Evolutionary conservation across 2,888 invertebrate species (phyloP), one percentile per base, ranked within the genome.

Genomic region (Proisotoma minuta): DNA sequence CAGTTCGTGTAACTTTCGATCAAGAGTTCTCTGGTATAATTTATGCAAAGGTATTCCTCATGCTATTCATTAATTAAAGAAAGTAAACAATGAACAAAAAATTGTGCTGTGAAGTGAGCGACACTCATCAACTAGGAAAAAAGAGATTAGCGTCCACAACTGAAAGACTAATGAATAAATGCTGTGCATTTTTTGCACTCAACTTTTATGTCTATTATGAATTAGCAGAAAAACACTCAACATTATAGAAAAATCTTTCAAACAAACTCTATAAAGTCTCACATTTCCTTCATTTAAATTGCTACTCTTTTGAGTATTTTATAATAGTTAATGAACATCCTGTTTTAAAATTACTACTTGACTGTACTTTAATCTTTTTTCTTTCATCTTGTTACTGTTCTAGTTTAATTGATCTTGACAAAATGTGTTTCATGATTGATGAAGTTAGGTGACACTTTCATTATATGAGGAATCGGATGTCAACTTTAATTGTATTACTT

Each of bases 1-100:
- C 85, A 1, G 88, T 89, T 63, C 84, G 86, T 70, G 83, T 89
- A 10, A 87, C 87, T 77, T 90, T 89, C 77, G 88, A 88, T 76
- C 83, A 86, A 65, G 81, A 79, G 20, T 90, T 88, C 76, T 84
- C 88, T 71, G 90, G 90, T 0, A 82, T 89, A 15, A 87, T 90
- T 70, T 90, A 90, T 75, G 88, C 89, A 1, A 89, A 89, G 80
- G 82, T 81, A 74, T 51, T 60, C 20, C 26, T 12, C 18, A 8
- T 12, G 5, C 5, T 47, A 10, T 5, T n/a, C 20, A 47, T 20
- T 47, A n/a, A 47, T 47, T n/a, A 47, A 47, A 8, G 12, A 47
- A 47, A 10, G 47, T 47, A 47, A 47, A 48, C 49, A 39, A 39
- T 40, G 39, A 18, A n/a, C 15, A 20, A 49, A 26, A 47, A 39